Evolutionary conservation across 1,140 invertebrate genomes (phyloP), one percentile per base, ranked within the genome.

Genomic region (Ostrea edulis): DNA sequence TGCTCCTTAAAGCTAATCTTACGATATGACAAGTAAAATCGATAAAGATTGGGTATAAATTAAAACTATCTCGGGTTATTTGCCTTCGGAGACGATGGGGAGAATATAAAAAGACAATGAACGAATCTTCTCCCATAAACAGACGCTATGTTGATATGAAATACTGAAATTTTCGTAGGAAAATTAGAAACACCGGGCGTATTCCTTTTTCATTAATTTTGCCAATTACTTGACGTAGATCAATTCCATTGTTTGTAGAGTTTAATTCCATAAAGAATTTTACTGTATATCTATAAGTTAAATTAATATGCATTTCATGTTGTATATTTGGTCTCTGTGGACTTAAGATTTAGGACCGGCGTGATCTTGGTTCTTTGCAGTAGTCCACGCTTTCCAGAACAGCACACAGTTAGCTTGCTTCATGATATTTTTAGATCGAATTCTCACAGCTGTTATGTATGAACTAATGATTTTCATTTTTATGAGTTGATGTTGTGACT

Each of bases 1-100:
- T 77, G 68, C 68, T 77, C 68, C 68, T 77, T 77, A 77, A 77
- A 77, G 68, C 68, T 77, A 77, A 77, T 77, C 68, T 77, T 77
- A 77, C 68, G 29, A 77, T 77, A 77, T 77, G 68, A 77, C 68
- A 77, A 22, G 68, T 77, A 77, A 77, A 77, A 77, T 77, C 68
- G 68, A 77, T 77, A 25, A 77, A 77, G 68, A 77, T 77, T 22
- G 68, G 68, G 12, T 77, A 77, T 77, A 77, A 77, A 77, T 77
- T 77, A 77, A 77, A 77, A 77, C 68, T 77, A 77, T 77, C 68
- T 77, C 68, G 22, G 68, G 68, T 77, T 77, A 77, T 77, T 35
- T 77, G 68, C 68, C 68, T 77, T 77, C 25, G 25, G 68, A 77
- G 68, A 77, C 68, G 25, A 29, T 25, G 2, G 25, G 12, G 25